Evolutionary conservation across 2,797 vertebrate species (phyloP).

Genomic region (Adrianichthys oophorus): DNA sequence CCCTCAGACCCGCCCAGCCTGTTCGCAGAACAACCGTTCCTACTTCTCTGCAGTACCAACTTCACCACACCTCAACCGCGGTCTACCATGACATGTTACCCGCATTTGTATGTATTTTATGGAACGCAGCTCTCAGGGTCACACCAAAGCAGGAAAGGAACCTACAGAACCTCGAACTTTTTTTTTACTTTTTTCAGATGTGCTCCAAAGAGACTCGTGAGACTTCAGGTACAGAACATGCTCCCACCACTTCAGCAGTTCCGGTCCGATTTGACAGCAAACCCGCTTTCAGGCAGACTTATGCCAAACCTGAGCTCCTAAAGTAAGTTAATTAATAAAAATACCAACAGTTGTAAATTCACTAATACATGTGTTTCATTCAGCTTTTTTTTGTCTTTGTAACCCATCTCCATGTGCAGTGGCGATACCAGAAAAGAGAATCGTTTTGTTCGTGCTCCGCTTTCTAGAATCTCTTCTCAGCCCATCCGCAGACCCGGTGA

Average conservation of each 20-base stretch:
- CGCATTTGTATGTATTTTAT: constrained; percentile 89
- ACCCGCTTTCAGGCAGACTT: constrained; percentile 84
- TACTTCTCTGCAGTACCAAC: constrained; percentile 90
- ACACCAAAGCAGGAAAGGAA: not conserved
- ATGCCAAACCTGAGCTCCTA: constrained; percentile 81
- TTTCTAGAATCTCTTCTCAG: constrained; percentile 77
- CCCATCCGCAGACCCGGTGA: constrained; percentile 86
- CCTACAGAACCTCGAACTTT: not conserved
- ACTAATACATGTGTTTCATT: not conserved
- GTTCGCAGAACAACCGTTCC: constrained; percentile 81
- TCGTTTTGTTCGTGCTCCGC: constrained; percentile 75
- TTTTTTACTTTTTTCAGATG: constrained; percentile 80
- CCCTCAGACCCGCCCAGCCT: constrained; percentile 89
- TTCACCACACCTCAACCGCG: constrained; percentile 89
- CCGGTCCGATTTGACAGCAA: constrained; percentile 91
- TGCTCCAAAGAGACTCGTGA: constrained; percentile 91
- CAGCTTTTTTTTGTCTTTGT: not conserved
- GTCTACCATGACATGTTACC: constrained; percentile 99
- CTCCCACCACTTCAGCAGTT: constrained; percentile 76
- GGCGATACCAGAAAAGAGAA: constrained; percentile 86
- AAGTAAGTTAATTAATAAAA: constrained; percentile 66
- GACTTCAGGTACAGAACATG: constrained; percentile 79
- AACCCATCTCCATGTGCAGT: constrained; percentile 47
- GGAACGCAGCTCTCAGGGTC: not conserved
- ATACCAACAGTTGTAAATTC: not conserved